phyloP scores from a whole-genome alignment of 2,888 invertebrate genomes.

The Noctua janthe region DNA sequence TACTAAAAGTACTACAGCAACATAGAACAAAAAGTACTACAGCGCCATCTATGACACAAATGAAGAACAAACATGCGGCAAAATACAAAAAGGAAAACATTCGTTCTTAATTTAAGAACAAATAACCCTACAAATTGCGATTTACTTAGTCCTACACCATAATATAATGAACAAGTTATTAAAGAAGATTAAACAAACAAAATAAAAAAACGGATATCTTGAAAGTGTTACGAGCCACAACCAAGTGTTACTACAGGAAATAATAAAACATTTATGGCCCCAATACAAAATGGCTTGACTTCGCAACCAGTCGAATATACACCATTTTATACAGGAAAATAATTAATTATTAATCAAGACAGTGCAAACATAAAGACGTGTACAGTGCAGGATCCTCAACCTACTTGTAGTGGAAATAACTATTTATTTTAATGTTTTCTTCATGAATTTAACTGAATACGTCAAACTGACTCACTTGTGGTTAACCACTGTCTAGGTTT shows the following conservation, averaged over 20 bases:
- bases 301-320: neutral
- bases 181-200: neutral
- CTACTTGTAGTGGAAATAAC: slow-evolving; percentile 73
- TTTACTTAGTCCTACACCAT: neutral
- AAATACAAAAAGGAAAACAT: neutral
- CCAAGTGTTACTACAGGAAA: slow-evolving; percentile 49
- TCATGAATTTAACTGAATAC: slow-evolving; percentile 14
- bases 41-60: no score
- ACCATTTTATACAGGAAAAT: slow-evolving; percentile 30
- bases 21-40: no score
- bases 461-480: slow-evolving; percentile 30
- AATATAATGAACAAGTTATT: neutral
- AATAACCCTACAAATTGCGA: neutral
- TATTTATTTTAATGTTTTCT: slow-evolving; percentile 41
- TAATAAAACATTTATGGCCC: slow-evolving; percentile 19
- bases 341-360: slow-evolving; percentile 67
- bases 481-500: slow-evolving; percentile 21
- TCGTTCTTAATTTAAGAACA: neutral
- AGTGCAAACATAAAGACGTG: slow-evolving; percentile 81
- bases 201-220: neutral
- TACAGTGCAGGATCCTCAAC: slow-evolving; percentile 73
- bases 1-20: no score
- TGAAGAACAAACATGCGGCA: no score
- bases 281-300: slow-evolving; percentile 25
- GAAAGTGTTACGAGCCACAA: slow-evolving; percentile 40